Evolutionary conservation across 2,113 vertebrate genomes (phyloP).

Genomic region (Leucosticte australis): DNA sequence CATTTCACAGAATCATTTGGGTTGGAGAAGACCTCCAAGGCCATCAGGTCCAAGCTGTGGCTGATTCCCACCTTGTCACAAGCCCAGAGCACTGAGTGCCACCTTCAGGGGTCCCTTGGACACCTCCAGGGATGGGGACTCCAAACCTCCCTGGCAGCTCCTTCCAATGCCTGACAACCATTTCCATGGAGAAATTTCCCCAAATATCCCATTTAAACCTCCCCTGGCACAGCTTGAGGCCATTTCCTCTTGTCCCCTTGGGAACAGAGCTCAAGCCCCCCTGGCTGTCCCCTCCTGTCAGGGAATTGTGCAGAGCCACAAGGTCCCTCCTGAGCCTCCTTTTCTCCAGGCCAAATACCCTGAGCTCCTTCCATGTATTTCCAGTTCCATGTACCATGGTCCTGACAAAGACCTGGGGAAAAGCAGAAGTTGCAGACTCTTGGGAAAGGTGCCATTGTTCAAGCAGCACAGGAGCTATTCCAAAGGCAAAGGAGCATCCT

Average conservation of each 20-base stretch:
- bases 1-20: background rate
- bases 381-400: background rate
- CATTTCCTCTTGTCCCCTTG: background rate
- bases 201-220: background rate
- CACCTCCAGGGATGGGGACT: background rate
- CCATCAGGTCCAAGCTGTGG: background rate
- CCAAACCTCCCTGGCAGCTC: background rate
- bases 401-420: background rate
- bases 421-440: background rate
- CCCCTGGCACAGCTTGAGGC: background rate
- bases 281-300: background rate
- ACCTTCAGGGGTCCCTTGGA: background rate
- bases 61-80: accelerated
- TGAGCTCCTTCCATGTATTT: background rate
- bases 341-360: background rate
- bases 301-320: background rate
- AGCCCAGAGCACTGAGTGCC: background rate
- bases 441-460: background rate
- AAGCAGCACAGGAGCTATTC: background rate
- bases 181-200: background rate
- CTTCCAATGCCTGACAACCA: background rate
- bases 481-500: background rate
- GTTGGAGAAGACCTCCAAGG: background rate
- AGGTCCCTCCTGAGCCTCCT: background rate
- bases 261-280: background rate